Evolutionary conservation across 2,797 vertebrate genomes (phyloP).

Genomic region (Takifugu ocellatus): DNA sequence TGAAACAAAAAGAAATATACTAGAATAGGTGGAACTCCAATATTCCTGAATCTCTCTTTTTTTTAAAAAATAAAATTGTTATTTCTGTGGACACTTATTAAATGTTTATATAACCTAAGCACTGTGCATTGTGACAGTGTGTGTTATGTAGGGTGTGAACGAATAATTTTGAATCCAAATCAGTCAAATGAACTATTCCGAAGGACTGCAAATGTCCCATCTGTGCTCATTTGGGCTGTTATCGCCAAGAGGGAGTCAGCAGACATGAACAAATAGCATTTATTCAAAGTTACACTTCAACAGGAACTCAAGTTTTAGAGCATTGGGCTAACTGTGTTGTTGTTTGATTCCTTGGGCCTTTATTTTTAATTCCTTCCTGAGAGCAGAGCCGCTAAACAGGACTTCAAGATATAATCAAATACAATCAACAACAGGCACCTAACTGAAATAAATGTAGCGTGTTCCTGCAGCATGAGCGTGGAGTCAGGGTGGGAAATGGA

Average conservation of each 20-base stretch:
- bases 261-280: slow-evolving; percentile 64
- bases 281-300: slow-evolving; percentile 31
- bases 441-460: not conserved
- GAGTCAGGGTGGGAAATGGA: slow-evolving; percentile 58
- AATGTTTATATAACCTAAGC: too few relatives aligned
- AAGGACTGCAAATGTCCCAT: slow-evolving; percentile 60
- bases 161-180: slow-evolving; percentile 45
- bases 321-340: too few relatives aligned
- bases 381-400: slow-evolving; percentile 16
- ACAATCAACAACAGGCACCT: not conserved
- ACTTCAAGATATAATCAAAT: slow-evolving; percentile 21
- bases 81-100: not conserved
- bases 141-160: slow-evolving; percentile 52
- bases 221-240: slow-evolving; percentile 60
- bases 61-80: too few relatives aligned
- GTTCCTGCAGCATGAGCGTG: slow-evolving; percentile 34
- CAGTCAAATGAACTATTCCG: slow-evolving; percentile 51
- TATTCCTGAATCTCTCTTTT: too few relatives aligned
- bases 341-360: too few relatives aligned
- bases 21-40: too few relatives aligned
- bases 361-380: too few relatives aligned
- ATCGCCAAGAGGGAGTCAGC: slow-evolving; percentile 49
- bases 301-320: slow-evolving; percentile 16
- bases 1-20: not conserved
- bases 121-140: not conserved